phyloP scores from a whole-genome alignment of 2,797 vertebrate genomes.

The Spinus pinus region DNA sequence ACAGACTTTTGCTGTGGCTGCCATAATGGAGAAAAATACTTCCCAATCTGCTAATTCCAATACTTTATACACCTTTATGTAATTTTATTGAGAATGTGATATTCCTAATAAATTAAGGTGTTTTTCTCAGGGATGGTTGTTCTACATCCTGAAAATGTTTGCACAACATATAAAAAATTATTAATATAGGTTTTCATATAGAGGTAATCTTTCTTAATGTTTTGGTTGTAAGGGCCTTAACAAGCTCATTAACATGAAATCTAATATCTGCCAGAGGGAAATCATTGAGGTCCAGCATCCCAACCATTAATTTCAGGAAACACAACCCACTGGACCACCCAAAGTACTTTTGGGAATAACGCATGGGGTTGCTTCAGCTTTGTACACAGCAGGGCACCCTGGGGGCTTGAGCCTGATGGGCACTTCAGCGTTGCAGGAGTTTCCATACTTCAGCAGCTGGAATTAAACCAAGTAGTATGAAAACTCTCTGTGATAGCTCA shows the following conservation, averaged over 20 bases:
- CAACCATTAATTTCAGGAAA: background rate
- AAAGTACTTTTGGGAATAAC: constrained; percentile 4
- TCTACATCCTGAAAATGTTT: background rate
- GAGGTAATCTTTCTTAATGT: background rate
- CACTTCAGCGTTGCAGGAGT: rapidly evolving
- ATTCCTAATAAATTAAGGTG: background rate
- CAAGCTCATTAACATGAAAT: background rate
- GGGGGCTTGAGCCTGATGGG: background rate
- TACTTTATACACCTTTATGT: background rate
- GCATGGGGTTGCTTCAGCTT: background rate
- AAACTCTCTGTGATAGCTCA: constrained; percentile 12
- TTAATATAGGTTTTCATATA: background rate
- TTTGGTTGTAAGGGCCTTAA: background rate
- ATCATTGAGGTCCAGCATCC: background rate
- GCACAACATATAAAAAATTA: background rate
- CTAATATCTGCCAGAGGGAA: background rate
- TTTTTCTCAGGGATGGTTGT: background rate
- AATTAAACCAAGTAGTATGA: constrained; percentile 41
- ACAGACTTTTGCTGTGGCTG: background rate
- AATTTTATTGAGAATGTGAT: background rate
- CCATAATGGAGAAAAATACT: background rate
- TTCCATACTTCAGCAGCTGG: background rate
- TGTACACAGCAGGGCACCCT: background rate
- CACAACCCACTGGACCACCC: background rate
- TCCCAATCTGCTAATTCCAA: background rate